These are phyloP conservation scores for Drosophila gaucha DNA, from an alignment of 2,888 invertebrate genomes.

Conservation along the genomic window DNA sequence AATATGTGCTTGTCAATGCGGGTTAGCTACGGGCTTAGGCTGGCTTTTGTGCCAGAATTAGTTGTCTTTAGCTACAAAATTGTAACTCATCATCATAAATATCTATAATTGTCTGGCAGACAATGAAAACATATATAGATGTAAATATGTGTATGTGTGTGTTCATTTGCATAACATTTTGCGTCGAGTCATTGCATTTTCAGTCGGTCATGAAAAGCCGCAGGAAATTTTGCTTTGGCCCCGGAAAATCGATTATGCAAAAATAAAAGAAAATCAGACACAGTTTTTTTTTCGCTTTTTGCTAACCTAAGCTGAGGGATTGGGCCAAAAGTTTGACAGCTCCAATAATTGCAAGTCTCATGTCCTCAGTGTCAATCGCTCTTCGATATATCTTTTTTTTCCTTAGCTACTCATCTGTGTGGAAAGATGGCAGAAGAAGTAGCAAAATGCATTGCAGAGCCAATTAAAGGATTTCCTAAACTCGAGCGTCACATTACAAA, in stretches of 20 bases:
- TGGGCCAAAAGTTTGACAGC: conserved; percentile 22
- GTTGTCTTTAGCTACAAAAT: conserved; percentile 36
- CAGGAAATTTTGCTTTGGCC: conserved; percentile 24
- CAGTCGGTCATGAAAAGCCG: conserved; percentile 55
- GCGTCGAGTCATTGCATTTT: conserved; percentile 64
- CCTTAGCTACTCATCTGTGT: conserved; percentile 38
- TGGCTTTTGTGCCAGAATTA: conserved; percentile 29
- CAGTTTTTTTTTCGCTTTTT: conserved; percentile 4
- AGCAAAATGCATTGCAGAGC: conserved; percentile 52
- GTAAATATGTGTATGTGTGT: not conserved
- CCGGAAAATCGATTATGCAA: conserved; percentile 74
- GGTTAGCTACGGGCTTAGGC: conserved; percentile 2
- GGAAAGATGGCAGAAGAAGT: conserved; percentile 4
- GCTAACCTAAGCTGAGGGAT: conserved; percentile 25
- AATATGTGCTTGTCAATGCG: conserved; percentile 35
- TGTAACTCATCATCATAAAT: conserved; percentile 65
- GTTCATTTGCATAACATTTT: conserved; percentile 59
- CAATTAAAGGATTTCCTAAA: conserved; percentile 77
- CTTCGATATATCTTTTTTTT: conserved; percentile 7
- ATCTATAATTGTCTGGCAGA: conserved; percentile 67
- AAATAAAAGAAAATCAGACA: conserved; percentile 46
- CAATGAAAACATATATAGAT: conserved; percentile 46
- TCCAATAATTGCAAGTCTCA: conserved; percentile 35
- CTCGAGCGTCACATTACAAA: conserved; percentile 66
- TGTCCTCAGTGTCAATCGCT: conserved; percentile 33